Base-by-base conservation (phyloP, 2,888 invertebrate species). In the Deilephila elpenor region DNA sequence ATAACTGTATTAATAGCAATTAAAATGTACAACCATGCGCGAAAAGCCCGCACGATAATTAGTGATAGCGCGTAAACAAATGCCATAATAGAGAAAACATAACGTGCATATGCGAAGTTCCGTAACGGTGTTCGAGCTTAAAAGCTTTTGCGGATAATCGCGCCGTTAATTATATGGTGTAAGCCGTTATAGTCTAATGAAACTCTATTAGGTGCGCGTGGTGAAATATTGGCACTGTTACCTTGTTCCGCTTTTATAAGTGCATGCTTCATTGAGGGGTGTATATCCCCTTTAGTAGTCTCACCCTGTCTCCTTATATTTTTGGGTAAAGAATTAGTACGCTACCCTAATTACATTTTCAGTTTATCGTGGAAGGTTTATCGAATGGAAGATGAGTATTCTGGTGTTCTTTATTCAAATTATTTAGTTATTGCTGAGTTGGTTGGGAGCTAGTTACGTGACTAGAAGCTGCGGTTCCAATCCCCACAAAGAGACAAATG, bases 131-230 rank as follows among this genome's bases (percentile, higher is more conserved):
- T 78, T 80, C 79, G 79, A 80, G 87, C 86, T 89, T 90, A 90
- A 90, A 91, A 91, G 91, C 89, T 89, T 91, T 89, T 87, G 85
- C 83, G 85, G 86, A 85, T 89, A 88, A 89, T 86, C 87, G 79
- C 75, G 84, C 82, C 84, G 83, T 89, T 90, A 89, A 89, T 90
- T 89, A 88, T 88, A 85, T 83, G 84, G 76, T 79, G 83, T 79
- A 67, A 51, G 79, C 81, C 81, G 82, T 82, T 83, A 67, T 67
- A 67, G 83, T 82, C 77, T 84, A 85, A 86, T 84, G 84, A 86
- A 84, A 86, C 81, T 85, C 76, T 81, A 84, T 84, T 84, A 83
- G 79, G 67, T 51, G 67, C 25, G 25, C 44, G 51, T 25, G 14
- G 51, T 67, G 67, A 67, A 67, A 67, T 67, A 67, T 67, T 67